Conservation (phyloP, 2,113 vertebrate species). For the Parotia lawesii region DNA sequence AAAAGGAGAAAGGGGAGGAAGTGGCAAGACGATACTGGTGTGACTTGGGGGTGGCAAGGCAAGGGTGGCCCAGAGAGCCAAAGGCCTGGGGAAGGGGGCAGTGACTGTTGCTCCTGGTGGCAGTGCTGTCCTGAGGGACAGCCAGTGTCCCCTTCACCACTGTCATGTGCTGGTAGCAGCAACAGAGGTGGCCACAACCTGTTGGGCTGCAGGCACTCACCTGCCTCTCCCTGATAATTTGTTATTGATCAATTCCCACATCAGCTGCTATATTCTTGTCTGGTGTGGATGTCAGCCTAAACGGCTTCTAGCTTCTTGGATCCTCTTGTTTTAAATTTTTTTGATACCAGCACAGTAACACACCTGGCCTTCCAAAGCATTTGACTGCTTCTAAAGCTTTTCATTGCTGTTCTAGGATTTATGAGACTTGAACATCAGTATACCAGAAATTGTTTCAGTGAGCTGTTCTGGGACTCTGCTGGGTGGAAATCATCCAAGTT, state of each 20-base stretch:
- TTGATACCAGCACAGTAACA: background rate
- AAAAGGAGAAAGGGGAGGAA: background rate
- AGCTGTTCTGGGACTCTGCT: background rate
- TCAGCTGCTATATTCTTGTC: background rate
- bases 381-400: background rate
- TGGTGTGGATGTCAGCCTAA: background rate
- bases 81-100: background rate
- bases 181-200: background rate
- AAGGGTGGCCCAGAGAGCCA: background rate
- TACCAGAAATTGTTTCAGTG: background rate
- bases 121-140: background rate
- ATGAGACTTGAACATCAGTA: background rate
- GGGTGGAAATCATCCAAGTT: background rate
- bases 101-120: background rate
- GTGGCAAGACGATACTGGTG: background rate
- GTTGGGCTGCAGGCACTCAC: background rate
- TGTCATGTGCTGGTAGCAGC: background rate
- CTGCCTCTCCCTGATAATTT: background rate
- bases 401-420: background rate
- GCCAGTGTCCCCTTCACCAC: rapidly evolving
- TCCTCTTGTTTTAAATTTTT: background rate
- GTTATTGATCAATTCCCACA: background rate
- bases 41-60: background rate
- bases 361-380: background rate
- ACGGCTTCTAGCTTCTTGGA: background rate